phyloP scores from a whole-genome alignment of 2,797 vertebrate genomes.

The Hozukius guyotensis region DNA sequence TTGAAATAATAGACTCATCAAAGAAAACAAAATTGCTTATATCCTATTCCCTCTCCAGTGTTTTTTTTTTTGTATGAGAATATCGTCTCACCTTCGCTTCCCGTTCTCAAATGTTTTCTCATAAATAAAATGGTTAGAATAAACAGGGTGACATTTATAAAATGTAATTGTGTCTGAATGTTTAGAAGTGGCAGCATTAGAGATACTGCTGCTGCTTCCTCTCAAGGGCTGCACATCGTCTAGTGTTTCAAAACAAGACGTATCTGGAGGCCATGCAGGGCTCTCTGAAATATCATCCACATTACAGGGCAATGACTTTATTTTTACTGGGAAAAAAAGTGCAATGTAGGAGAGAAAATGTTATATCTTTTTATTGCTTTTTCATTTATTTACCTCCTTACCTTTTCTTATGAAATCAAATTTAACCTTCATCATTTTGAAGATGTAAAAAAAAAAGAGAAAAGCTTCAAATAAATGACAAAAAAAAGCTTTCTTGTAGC shows the following conservation, averaged over 20 bases:
- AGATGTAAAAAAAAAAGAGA: neutral
- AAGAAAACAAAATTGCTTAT: slow-evolving; percentile 34
- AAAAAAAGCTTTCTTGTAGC: slow-evolving; percentile 7
- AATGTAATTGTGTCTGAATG: slow-evolving; percentile 51
- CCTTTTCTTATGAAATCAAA: neutral
- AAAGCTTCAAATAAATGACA: neutral
- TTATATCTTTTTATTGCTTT: neutral
- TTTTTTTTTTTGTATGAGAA: neutral
- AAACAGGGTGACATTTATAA: slow-evolving; percentile 49
- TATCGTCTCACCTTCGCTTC: slow-evolving; percentile 15
- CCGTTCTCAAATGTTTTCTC: neutral
- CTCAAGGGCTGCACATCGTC: slow-evolving; percentile 2
- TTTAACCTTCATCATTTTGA: neutral
- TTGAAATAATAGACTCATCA: slow-evolving; percentile 26
- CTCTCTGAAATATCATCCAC: slow-evolving; percentile 2
- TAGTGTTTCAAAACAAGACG: slow-evolving; percentile 18
- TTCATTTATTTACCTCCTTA: neutral
- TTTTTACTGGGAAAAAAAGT: neutral
- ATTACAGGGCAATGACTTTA: slow-evolving; percentile 1
- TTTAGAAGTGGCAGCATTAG: slow-evolving; percentile 15
- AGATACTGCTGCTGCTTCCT: slow-evolving; percentile 26
- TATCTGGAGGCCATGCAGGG: slow-evolving; percentile 15
- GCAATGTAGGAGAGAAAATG: neutral
- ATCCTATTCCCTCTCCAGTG: slow-evolving; percentile 24
- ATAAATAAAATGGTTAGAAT: slow-evolving; percentile 7